Base-by-base conservation (phyloP, 1,140 invertebrate genomes). In the Drosophila simulans region DNA sequence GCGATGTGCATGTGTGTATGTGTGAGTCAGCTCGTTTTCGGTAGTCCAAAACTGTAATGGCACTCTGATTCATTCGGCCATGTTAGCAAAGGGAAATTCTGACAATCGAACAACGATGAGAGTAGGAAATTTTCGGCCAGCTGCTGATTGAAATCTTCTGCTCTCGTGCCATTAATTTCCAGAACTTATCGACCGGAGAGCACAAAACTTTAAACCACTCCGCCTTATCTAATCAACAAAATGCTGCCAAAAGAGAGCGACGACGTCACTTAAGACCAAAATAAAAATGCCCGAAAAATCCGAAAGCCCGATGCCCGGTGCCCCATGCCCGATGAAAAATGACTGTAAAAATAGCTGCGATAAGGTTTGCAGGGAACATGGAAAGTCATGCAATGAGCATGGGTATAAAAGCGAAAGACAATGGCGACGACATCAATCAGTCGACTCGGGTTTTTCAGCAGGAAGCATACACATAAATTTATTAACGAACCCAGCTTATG, bases 371-470 rank as follows among this genome's bases (percentile, higher is more conserved):
- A 42, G 35, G 60, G 65, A 70, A 70, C 68, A 70, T 70, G 68
- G 43, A 43, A 48, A 74, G 51, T 60, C 46, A 52, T 56, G 48
- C 51, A 60, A 37, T 48, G 45, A 49, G 25, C 51, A 46, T 81
- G 66, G 49, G 72, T 82, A 89, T 89, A 89, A 89, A 88, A 89
- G 66, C 68, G 62, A 78, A 80, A 74, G 80, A 71, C 77, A 77
- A 83, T 72, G 69, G 55, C 72, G 58, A 57, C 45, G 53, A 58
- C 69, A 84, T 77, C 84, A 77, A 89, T 89, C 84, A 89, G 84
- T 89, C 72, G 82, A 88, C 78, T 68, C 62, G 62, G 49, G 80
- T 77, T 77, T 80, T 80, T 84, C 64, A 70, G 46, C 54, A 46
- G 54, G 31, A 12, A 55, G 42, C 42, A 42, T 15, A 20, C 68